Conservation (phyloP, 2,888 invertebrate species). For the Protonemura montana region DNA sequence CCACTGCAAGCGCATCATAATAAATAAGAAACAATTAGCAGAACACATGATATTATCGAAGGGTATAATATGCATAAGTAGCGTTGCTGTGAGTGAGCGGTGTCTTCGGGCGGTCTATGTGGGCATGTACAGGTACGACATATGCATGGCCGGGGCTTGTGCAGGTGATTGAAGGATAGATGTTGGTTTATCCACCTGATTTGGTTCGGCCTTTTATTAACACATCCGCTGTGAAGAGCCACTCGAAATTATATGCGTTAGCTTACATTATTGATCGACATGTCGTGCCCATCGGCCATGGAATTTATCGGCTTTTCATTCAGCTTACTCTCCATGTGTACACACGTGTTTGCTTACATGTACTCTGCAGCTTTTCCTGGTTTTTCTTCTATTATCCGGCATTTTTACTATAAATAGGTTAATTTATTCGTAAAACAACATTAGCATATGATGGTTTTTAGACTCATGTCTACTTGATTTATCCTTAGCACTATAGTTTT, state of each 20-base stretch:
- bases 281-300: neutral
- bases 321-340: neutral
- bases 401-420: no score
- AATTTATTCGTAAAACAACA: no score
- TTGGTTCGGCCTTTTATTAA: constrained; percentile 31
- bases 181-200: constrained; percentile 14
- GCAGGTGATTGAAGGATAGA: constrained; percentile 35
- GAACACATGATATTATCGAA: neutral
- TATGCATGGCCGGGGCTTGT: neutral
- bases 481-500: no score
- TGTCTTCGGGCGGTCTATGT: neutral
- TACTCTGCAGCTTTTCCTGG: neutral
- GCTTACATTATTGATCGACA: neutral
- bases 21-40: neutral
- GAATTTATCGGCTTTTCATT: neutral
- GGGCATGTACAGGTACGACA: no score
- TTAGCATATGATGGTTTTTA: no score
- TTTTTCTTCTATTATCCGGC: no score
- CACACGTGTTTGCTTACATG: neutral
- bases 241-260: constrained; percentile 7
- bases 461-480: no score
- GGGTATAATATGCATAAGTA: no score
- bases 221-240: constrained; percentile 37
- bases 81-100: neutral
- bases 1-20: neutral